A percentile compares a stretch with the other conserved stretches of the same genome.
phyloP scores from a whole-genome alignment of 2,888 invertebrate species.

The Brenthis daphne region DNA sequence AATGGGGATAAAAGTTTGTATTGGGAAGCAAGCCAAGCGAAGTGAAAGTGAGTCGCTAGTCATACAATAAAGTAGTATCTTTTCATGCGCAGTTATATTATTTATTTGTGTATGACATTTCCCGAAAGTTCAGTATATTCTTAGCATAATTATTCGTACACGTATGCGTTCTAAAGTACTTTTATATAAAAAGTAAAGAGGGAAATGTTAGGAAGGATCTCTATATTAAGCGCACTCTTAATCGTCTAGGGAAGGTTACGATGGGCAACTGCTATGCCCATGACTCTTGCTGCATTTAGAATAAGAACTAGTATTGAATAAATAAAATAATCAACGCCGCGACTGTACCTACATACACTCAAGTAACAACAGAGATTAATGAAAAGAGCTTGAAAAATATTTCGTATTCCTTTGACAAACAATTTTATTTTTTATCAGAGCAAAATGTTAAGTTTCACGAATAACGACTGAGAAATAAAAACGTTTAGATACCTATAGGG shows the following conservation, averaged over 20 bases:
- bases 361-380: conserved; percentile 16
- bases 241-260: conserved; percentile 29
- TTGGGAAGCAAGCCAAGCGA: too few species aligned
- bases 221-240: conserved; percentile 19
- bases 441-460: background rate
- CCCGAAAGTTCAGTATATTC: background rate
- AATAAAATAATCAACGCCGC: background rate
- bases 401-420: conserved; percentile 1
- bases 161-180: conserved; percentile 24
- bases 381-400: conserved; percentile 25
- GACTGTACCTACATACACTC: background rate
- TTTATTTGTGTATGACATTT: background rate
- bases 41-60: too few species aligned
- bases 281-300: background rate
- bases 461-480: background rate
- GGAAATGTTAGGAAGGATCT: conserved; percentile 26
- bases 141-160: conserved; percentile 14
- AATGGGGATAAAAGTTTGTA: too few species aligned
- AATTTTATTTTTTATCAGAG: conserved; percentile 4
- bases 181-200: conserved; percentile 19
- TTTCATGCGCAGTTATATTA: background rate
- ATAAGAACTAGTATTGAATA: conserved; percentile 7
- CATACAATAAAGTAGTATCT: too few species aligned
- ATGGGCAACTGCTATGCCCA: conserved; percentile 4
- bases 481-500: too few species aligned